Evolutionary conservation across 92 coral and sea anemone genomes (phyloP), one percentile per base, ranked within the genome.

Genomic region (Porites divaricata): DNA sequence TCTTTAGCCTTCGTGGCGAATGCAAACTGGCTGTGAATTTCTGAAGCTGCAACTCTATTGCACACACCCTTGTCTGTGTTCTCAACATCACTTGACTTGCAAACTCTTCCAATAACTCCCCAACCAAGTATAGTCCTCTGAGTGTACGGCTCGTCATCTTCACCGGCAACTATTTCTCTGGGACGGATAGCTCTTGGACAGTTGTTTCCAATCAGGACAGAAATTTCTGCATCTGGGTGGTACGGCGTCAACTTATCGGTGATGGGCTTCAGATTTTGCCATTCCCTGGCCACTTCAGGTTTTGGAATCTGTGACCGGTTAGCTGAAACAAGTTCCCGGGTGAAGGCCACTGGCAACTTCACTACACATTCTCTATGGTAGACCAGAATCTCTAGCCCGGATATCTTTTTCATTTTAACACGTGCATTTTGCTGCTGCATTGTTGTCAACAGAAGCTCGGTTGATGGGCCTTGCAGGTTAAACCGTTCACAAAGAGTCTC

Each of bases 211-310:
- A 78, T 78, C 71, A 78, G 59, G 61, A 78, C 51, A 23, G 66
- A 63, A 41, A 84, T 84, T 61, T 84, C 74, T n/a, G 57, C 81
- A 45, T 84, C 66, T 1, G 63, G 19, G 0, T 89, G 70, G 1
- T 24, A 72, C 41, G 50, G 72, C 26, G 72, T 67, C 41, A 67
- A 67, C 41, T 25, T 67, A 67, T 67, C 72, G 17, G 72, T 88
- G 64, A 90, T 82, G 2, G 72, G 0, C 52, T 77, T 62, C 64
- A 90, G 80, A 17, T 90, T 85, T 8, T 67, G 14, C 92, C 87
- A 89, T 22, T 85, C 74, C 22, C 15, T 68, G 0, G 89, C 90
- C n/a, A 81, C 84, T 68, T 89, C 93, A 11, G 89, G 93, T 21
- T 80, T 85, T 35, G 90, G 88, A 24, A 90, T 81, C 65, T 90